Base-by-base conservation (phyloP, 2,888 invertebrate species). In the Nemoura dubitans region DNA sequence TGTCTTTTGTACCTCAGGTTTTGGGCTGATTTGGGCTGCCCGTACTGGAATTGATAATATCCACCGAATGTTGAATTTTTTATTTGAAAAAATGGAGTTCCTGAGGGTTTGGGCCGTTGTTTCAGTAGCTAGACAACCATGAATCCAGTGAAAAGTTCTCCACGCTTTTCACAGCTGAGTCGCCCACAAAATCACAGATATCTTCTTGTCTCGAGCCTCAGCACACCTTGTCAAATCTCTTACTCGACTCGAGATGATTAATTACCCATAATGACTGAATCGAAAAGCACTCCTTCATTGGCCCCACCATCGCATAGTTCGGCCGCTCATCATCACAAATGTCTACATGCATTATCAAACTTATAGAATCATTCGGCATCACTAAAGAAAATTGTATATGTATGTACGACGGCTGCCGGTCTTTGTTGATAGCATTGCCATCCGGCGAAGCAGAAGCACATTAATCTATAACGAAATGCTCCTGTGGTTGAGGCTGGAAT, bases 141-240 rank as follows among this genome's bases (percentile, higher is more conserved):
- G 14, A 59, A 59, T 7, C 59, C 21, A 59, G 21, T 59, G 59
- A 1, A 59, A 59, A 3, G 59, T 21, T 7, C 21, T 16, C 59
- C 59, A 59, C n/a, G n/a, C n/a, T n/a, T n/a, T n/a, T n/a, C n/a
- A n/a, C n/a, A n/a, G n/a, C n/a, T n/a, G n/a, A 10, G 59, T 21
- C 14, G 59, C 21, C 21, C 14, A 59, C 59, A 59, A 10, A 59
- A 7, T 59, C 16, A 7, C 59, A 21, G 10, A 10, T 10, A 36
- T 10, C 59, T 21, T 59, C 59, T 21, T n/a, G n/a, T n/a, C n/a
- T n/a, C n/a, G n/a, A n/a, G n/a, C n/a, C 14, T 10, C 59, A 59
- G 14, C 59, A 59, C 59, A 36, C 59, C 59, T 59, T 59, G 59
- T 59, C 59, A 59, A 59, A 59, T 59, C 59, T 59, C 59, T 59